These are phyloP conservation scores for Cacatua alba DNA, from an alignment of 2,113 vertebrate species.

Conservation along the genomic window DNA sequence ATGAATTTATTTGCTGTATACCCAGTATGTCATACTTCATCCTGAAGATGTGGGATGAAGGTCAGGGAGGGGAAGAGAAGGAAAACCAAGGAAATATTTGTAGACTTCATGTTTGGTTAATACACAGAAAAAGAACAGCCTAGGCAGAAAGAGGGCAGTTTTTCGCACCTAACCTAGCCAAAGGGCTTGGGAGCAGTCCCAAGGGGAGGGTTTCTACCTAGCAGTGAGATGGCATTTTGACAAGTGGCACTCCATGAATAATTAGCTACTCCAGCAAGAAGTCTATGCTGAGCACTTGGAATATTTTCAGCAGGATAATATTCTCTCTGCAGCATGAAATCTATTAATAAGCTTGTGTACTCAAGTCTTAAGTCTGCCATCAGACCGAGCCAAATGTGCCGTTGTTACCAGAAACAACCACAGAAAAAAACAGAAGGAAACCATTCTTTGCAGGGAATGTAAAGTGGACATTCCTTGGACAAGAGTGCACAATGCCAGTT, in stretches of 20 bases:
- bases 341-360: background rate
- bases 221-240: background rate
- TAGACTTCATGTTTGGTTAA: background rate
- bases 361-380: background rate
- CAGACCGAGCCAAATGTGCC: background rate
- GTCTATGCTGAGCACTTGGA: background rate
- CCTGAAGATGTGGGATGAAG: background rate
- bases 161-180: background rate
- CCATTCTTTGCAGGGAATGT: background rate
- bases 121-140: background rate
- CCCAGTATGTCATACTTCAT: background rate
- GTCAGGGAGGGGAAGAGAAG: background rate
- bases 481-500: background rate
- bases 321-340: background rate
- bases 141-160: background rate
- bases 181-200: background rate
- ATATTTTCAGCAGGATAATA: background rate
- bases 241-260: constrained; percentile 6
- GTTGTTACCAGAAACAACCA: background rate
- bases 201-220: background rate
- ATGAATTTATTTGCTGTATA: background rate
- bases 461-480: background rate
- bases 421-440: background rate
- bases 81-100: background rate
- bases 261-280: background rate